phyloP scores from a whole-genome alignment of 2,797 vertebrate species.

The Poeciliopsis presidionis region DNA sequence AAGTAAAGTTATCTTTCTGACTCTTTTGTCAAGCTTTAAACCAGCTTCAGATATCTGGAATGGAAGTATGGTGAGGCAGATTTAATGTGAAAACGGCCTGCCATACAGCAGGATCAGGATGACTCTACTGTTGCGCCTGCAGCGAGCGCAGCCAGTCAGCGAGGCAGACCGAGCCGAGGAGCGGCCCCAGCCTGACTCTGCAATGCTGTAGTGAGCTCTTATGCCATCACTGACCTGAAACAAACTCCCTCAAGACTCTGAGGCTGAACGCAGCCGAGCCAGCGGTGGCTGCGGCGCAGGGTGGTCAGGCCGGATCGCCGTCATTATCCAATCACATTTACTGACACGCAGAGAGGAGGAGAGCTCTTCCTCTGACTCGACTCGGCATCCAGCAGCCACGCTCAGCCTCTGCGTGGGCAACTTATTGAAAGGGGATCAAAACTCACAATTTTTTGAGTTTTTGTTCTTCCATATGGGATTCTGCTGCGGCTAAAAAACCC shows the following conservation, averaged over 20 bases:
- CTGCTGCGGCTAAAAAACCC: too few species aligned
- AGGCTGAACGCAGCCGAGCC: slow-evolving; percentile 52
- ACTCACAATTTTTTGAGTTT: too few species aligned
- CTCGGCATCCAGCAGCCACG: slow-evolving; percentile 39
- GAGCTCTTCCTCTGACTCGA: slow-evolving; percentile 58
- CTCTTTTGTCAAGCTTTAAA: too few species aligned
- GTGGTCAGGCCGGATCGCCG: slow-evolving; percentile 68
- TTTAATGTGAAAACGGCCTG: too few species aligned
- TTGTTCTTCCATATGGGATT: too few species aligned
- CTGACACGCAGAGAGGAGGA: slow-evolving; percentile 54
- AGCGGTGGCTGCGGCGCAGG: slow-evolving; percentile 41
- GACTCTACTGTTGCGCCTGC: slow-evolving; percentile 45
- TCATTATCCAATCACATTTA: slow-evolving; percentile 69
- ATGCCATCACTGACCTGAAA: slow-evolving; percentile 73
- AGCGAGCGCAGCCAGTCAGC: slow-evolving; percentile 47
- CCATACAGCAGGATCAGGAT: slow-evolving; percentile 39
- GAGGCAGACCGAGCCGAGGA: slow-evolving; percentile 65
- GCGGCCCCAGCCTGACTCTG: slow-evolving; percentile 64
- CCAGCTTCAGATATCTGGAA: too few species aligned
- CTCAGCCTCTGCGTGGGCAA: slow-evolving; percentile 19
- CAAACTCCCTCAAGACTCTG: slow-evolving; percentile 68
- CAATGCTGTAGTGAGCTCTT: slow-evolving; percentile 68
- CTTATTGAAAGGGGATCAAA: slow-evolving; percentile 16
- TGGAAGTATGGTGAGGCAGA: too few species aligned
- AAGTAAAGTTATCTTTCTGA: too few species aligned